Evolutionary conservation across 2,888 invertebrate genomes (phyloP).

Genomic region (Callyntrura sp.): DNA sequence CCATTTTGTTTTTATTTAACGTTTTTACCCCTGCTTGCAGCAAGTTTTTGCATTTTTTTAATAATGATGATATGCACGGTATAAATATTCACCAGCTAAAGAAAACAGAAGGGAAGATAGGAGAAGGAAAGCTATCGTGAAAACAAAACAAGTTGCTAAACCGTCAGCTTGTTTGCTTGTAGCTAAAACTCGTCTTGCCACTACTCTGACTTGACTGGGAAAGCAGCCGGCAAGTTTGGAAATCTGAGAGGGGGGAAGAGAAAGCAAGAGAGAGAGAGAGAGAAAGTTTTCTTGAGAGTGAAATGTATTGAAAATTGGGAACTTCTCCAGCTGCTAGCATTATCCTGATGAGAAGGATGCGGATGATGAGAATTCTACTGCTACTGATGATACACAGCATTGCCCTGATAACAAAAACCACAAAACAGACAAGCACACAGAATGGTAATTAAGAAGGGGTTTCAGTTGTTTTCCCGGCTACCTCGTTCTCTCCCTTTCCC

Average conservation of each 20-base stretch:
- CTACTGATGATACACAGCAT: background rate
- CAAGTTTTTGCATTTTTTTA: background rate
- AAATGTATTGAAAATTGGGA: too few species aligned
- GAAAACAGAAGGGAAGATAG: background rate
- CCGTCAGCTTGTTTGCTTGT: slow-evolving; percentile 52
- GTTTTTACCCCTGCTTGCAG: background rate
- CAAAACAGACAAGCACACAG: background rate
- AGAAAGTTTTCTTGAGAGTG: too few species aligned
- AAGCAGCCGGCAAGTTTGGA: slow-evolving; percentile 28
- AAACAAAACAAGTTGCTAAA: too few species aligned
- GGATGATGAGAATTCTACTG: background rate
- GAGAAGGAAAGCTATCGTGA: background rate
- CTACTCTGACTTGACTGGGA: background rate
- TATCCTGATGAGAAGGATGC: background rate
- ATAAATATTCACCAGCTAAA: slow-evolving; percentile 26
- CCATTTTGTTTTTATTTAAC: background rate
- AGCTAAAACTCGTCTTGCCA: too few species aligned
- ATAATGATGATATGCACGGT: background rate
- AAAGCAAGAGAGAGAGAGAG: too few species aligned
- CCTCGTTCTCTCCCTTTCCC: slow-evolving; percentile 35
- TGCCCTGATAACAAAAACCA: background rate
- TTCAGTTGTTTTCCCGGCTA: slow-evolving; percentile 23
- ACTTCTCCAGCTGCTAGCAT: too few species aligned
- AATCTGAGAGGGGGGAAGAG: slow-evolving; percentile 22
- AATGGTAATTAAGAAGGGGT: slow-evolving; percentile 34